Conservation (phyloP, 1,140 invertebrate genomes). For the Druon quercuslanigerum region DNA sequence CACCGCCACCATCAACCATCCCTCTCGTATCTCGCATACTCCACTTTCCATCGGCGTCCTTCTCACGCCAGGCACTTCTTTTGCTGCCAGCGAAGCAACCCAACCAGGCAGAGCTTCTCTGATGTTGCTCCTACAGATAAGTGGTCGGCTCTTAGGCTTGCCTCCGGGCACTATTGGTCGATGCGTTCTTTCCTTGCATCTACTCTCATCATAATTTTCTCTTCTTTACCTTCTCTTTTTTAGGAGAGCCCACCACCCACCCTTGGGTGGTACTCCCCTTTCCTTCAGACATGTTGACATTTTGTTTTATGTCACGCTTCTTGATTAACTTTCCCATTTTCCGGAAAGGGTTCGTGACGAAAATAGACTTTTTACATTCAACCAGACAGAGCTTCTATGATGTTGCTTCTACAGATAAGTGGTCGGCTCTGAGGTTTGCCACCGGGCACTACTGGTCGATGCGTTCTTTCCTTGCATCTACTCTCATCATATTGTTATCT, state of each 20-base stretch:
- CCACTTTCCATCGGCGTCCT: constrained; percentile 68
- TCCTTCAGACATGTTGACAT: constrained; percentile 54
- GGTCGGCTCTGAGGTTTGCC: constrained; percentile 63
- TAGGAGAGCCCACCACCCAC: constrained; percentile 30
- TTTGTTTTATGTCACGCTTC: constrained; percentile 63
- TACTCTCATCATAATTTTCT: constrained; percentile 35
- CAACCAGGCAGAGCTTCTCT: constrained; percentile 69
- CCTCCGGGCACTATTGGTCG: constrained; percentile 55
- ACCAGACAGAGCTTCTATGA: constrained; percentile 71
- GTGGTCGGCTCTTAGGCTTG: constrained; percentile 64
- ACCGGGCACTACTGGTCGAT: constrained; percentile 55
- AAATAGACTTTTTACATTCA: constrained; percentile 36
- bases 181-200: constrained; percentile 45
- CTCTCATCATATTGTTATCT: constrained; percentile 34
- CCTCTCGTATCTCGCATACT: constrained; percentile 62
- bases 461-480: constrained; percentile 41
- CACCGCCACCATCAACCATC: constrained; percentile 52
- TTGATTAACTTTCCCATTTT: constrained; percentile 65
- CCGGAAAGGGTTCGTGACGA: constrained; percentile 29
- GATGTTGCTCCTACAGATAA: constrained; percentile 72
- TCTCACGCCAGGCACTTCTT: constrained; percentile 69
- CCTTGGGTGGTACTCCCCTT: constrained; percentile 41
- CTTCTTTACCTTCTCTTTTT: constrained; percentile 36
- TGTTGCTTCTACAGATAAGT: constrained; percentile 72
- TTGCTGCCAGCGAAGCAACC: constrained; percentile 67